phyloP scores from a whole-genome alignment of 2,113 vertebrate genomes.

The Brachirus orientalis region DNA sequence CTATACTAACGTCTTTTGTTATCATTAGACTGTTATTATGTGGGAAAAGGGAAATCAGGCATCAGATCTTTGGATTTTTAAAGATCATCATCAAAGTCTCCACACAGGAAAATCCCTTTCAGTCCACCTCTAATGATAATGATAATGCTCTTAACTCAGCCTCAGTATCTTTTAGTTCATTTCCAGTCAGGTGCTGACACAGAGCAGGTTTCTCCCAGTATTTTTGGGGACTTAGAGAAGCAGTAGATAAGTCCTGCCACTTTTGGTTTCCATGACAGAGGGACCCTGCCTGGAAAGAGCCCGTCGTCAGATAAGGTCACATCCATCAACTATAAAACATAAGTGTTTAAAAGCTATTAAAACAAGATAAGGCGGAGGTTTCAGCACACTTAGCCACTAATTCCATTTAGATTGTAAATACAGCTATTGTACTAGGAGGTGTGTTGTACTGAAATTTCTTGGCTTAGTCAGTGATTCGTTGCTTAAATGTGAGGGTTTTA shows the following conservation, averaged over 20 bases:
- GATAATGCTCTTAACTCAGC: not conserved
- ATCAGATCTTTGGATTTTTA: too few species aligned
- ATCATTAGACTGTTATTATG: too few species aligned
- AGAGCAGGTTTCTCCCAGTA: not conserved
- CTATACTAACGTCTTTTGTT: too few species aligned
- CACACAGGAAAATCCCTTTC: too few species aligned
- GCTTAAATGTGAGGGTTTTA: too few species aligned
- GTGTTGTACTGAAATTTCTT: too few species aligned
- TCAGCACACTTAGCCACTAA: constrained; percentile 34
- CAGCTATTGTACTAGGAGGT: not conserved
- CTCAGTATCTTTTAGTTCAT: not conserved
- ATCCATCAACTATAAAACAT: constrained; percentile 59
- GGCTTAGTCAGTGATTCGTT: too few species aligned
- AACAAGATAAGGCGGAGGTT: constrained; percentile 62
- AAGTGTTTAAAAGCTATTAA: constrained; percentile 75
- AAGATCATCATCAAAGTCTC: too few species aligned
- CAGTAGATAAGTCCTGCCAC: not conserved
- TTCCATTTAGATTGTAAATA: constrained; percentile 5
- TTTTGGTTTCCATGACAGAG: constrained; percentile 24
- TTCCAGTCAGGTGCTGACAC: not conserved
- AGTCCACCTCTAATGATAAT: too few species aligned
- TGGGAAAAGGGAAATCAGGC: too few species aligned
- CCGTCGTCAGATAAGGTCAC: constrained; percentile 70
- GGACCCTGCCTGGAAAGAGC: constrained; percentile 40
- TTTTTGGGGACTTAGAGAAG: constrained; percentile 8